Percentiles rank a stretch among this genome's conserved stretches.
phyloP scores from a whole-genome alignment of 2,888 invertebrate species.

The Chromoteleia sp. region DNA sequence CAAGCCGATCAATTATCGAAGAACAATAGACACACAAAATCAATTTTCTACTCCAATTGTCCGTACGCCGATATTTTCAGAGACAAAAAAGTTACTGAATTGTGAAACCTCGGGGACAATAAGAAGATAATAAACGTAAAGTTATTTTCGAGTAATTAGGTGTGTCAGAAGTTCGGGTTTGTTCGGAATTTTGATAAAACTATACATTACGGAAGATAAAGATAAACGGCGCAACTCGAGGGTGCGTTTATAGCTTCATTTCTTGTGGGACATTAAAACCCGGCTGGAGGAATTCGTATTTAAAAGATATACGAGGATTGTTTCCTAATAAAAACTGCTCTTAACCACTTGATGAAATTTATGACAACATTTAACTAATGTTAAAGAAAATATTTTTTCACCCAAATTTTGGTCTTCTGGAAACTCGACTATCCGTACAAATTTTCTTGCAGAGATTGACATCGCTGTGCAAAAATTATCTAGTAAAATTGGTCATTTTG shows the following conservation, averaged over 20 bases:
- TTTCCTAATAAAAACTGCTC: slow-evolving; percentile 14
- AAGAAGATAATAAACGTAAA: neutral
- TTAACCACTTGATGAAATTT: neutral
- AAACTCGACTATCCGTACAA: too few relatives aligned
- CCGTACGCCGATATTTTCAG: too few relatives aligned
- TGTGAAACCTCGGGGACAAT: slow-evolving; percentile 11
- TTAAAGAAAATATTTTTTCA: too few relatives aligned
- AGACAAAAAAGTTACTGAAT: too few relatives aligned
- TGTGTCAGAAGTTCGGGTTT: slow-evolving; percentile 24
- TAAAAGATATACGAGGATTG: slow-evolving; percentile 27
- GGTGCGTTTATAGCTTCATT: slow-evolving; percentile 36
- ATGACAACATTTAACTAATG: neutral
- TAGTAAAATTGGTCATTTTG: too few relatives aligned
- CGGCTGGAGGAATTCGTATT: slow-evolving; percentile 15
- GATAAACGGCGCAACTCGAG: slow-evolving; percentile 32
- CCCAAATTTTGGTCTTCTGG: too few relatives aligned
- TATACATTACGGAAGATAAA: slow-evolving; percentile 29
- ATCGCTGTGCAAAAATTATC: too few relatives aligned
- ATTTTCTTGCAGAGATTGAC: too few relatives aligned
- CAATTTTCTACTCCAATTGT: slow-evolving; percentile 42
- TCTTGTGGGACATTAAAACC: slow-evolving; percentile 36
- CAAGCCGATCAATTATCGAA: slow-evolving; percentile 14
- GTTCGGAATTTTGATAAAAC: slow-evolving; percentile 35
- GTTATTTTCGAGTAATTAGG: slow-evolving; percentile 28
- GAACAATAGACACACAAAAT: slow-evolving; percentile 13